These are phyloP conservation scores for Etheostoma cragini DNA, from an alignment of 2,113 vertebrate genomes.

Conservation along the genomic window DNA sequence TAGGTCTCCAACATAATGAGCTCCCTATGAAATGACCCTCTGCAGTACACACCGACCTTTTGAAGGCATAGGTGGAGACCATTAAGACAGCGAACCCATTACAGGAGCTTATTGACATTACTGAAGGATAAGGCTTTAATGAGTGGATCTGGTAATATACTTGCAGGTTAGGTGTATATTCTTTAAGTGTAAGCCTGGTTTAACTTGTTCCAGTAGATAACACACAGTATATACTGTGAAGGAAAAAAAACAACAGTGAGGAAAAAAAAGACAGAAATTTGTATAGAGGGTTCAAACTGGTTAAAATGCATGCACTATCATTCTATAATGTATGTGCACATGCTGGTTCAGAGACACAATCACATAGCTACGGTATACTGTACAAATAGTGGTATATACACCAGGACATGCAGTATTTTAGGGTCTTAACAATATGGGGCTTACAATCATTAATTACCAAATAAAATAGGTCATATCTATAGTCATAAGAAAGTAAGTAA, in stretches of 20 bases:
- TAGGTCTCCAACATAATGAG: constrained; percentile 68
- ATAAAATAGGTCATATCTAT: not conserved
- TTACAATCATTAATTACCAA: not conserved
- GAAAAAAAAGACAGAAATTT: not conserved
- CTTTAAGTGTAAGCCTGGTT: not conserved
- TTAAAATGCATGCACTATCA: not conserved
- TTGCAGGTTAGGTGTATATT: not conserved
- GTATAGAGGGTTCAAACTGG: not conserved
- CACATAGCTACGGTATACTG: not conserved
- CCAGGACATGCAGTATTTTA: not conserved
- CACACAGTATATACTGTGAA: not conserved
- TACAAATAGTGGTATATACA: not conserved
- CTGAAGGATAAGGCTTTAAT: not conserved
- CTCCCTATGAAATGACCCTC: constrained; percentile 55
- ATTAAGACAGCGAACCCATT: constrained; percentile 34
- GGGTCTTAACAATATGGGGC: not conserved
- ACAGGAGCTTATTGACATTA: constrained; percentile 17
- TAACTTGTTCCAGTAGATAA: not conserved
- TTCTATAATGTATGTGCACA: not conserved
- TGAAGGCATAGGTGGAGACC: constrained; percentile 44
- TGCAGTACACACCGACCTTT: constrained; percentile 63
- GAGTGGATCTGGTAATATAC: not conserved
- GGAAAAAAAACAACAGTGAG: not conserved
- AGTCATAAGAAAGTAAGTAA: not conserved
- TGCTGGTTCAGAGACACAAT: constrained; percentile 1